Conservation (phyloP, 2,888 invertebrate genomes). For the Lobophora halterata region DNA sequence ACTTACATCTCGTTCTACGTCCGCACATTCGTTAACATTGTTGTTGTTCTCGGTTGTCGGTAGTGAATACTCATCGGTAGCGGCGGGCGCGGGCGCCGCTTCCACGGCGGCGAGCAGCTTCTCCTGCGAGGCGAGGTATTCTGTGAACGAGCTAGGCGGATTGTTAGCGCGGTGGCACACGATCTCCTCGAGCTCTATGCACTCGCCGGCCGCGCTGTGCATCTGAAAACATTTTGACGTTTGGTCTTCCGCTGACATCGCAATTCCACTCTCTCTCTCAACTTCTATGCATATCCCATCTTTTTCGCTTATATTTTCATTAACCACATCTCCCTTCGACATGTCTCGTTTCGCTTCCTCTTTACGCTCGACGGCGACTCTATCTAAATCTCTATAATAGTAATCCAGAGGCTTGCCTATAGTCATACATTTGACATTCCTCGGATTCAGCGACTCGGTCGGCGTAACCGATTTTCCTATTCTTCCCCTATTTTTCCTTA, state of each 20-base stretch:
- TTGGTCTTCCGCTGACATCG: conserved; percentile 30
- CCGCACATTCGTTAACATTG: conserved; percentile 18
- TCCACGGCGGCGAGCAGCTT: conserved; percentile 44
- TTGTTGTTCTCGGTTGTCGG: conserved; percentile 21
- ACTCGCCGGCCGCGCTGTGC: conserved; percentile 17
- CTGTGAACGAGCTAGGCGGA: conserved; percentile 38
- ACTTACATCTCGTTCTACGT: conserved; percentile 27
- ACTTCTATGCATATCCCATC: conserved; percentile 21
- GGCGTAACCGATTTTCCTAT: conserved; percentile 47
- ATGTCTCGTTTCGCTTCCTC: conserved; percentile 7
- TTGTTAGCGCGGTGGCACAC: conserved; percentile 27
- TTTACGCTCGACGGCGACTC: conserved; percentile 7
- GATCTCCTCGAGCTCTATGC: conserved; percentile 36
- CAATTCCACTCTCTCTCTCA: conserved; percentile 26
- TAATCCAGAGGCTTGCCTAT: conserved; percentile 40
- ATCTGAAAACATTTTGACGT: conserved; percentile 33
- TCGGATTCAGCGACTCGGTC: conserved; percentile 47
- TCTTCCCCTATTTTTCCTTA: conserved; percentile 44
- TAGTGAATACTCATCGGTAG: conserved; percentile 18
- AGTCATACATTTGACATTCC: conserved; percentile 56
- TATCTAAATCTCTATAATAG: conserved; percentile 16
- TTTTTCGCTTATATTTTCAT: conserved; percentile 19
- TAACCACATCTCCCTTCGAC: conserved; percentile 6
- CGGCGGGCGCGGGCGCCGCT: conserved; percentile 20
- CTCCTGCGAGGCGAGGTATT: conserved; percentile 48